These are phyloP conservation scores for Trialeurodes vaporariorum DNA, from an alignment of 1,140 invertebrate genomes.

Conservation along the genomic window DNA sequence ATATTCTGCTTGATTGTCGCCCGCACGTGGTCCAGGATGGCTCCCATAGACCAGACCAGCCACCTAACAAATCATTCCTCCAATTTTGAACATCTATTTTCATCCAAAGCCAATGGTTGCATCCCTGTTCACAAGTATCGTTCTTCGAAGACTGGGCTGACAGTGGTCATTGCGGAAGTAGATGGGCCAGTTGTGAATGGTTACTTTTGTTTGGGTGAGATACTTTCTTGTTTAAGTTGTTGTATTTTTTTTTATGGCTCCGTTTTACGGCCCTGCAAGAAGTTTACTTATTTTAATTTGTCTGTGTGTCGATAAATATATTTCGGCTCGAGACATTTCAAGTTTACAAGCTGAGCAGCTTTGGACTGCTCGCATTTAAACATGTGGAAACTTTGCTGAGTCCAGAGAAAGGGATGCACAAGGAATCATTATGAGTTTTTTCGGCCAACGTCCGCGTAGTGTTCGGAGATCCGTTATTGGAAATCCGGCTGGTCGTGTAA, in stretches of 20 bases:
- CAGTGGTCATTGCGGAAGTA: slow-evolving; percentile 66
- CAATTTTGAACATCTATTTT: slow-evolving; percentile 47
- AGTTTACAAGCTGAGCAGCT: too few relatives aligned
- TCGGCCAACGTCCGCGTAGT: too few relatives aligned
- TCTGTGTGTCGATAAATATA: not conserved
- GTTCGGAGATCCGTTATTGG: too few relatives aligned
- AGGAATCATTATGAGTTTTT: too few relatives aligned
- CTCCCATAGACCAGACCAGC: slow-evolving; percentile 9
- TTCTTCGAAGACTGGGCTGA: slow-evolving; percentile 63
- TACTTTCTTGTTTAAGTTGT: too few relatives aligned
- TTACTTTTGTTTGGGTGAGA: slow-evolving; percentile 70
- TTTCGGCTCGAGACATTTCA: too few relatives aligned
- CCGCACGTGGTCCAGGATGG: slow-evolving; percentile 3
- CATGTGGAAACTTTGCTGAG: too few relatives aligned
- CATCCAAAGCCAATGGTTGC: slow-evolving; percentile 49
- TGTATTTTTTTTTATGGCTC: too few relatives aligned
- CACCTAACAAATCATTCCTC: not conserved
- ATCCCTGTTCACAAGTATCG: slow-evolving; percentile 71
- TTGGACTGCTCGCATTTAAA: too few relatives aligned
- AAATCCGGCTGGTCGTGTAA: too few relatives aligned
- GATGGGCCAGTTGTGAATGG: slow-evolving; percentile 77
- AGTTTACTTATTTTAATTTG: not conserved
- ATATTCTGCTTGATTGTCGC: not conserved
- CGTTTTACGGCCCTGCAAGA: too few relatives aligned
- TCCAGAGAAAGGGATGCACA: too few relatives aligned